Base-by-base conservation (phyloP, 2,113 vertebrate species). In the Balaeniceps rex region DNA sequence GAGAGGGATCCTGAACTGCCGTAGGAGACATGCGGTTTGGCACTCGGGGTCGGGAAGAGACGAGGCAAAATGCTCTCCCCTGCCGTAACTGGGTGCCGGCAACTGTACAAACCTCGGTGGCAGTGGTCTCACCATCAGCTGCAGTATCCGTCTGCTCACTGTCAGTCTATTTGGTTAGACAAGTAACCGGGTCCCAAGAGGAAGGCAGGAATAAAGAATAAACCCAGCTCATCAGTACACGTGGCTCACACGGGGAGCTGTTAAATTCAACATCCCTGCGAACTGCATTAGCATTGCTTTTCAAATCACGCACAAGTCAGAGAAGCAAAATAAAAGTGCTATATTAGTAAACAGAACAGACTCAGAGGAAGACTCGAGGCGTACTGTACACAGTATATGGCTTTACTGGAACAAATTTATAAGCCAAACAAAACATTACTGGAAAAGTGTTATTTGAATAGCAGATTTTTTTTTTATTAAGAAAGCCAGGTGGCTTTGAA, bases 111-210 rank as follows among this genome's bases (percentile, higher is more conserved):
- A 99, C 99, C 99, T 99, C 99, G 0, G 99, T 99, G 94, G 99
- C 99, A 2, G 99, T 99, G 88, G 99, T 99, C 95, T 99, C 99
- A 87, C 99, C 99, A 54, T 99, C 99, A 51, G 99, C 99, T 10
- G 98, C 98, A 40, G 99, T 99, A 91, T 99, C 99, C 15, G 99
- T 99, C 97, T 98, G 99, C 93, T 99, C 99, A 94, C 99, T 99
- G 99, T 99, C 99, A 19, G 99, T 99, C 99, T 99, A 92, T 94
- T 88, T 97, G 97, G 97, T 95, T 95, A 97, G 95, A 97, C 81
- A 98, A 96, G 98, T 79, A 94, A 97, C 92, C 98, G 23, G 96
- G 92, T 98, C 98, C 99, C 98, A 31, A 96, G 91, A 92, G 94
- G 98, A 97, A 98, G 97, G 98, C 98, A 98, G 97, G 96, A 98